phyloP scores from a whole-genome alignment of 2,797 vertebrate genomes.

The Loriculus beryllinus region DNA sequence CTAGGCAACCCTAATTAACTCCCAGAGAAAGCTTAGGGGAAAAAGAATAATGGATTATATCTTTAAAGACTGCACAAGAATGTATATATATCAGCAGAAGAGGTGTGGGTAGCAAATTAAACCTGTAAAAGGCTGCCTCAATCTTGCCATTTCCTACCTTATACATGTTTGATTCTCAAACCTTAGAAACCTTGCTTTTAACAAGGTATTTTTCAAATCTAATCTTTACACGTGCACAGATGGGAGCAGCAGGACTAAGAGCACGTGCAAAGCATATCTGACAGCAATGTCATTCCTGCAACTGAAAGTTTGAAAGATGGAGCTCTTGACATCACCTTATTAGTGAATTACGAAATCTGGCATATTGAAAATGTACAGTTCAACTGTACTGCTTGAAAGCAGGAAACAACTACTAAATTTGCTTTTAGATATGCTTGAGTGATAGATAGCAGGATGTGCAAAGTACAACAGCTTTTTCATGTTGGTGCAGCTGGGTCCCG shows the following conservation, averaged over 20 bases:
- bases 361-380: background rate
- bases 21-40: background rate
- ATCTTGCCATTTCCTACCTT: background rate
- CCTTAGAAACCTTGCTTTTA: background rate
- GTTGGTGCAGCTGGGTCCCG: background rate
- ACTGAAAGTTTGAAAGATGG: background rate
- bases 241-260: background rate
- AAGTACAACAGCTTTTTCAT: background rate
- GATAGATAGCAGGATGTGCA: background rate
- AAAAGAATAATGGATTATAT: background rate
- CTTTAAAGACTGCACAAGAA: background rate
- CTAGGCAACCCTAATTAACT: background rate
- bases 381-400: background rate
- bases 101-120: background rate
- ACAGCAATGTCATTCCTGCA: background rate
- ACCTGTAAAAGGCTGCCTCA: background rate
- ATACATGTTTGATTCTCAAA: background rate
- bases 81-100: background rate
- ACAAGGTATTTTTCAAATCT: background rate
- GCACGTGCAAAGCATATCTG: background rate
- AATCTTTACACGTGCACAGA: background rate
- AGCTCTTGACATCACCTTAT: background rate
- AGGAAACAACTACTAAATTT: conserved; percentile 7
- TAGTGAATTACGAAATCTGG: background rate
- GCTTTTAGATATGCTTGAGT: background rate